Base-by-base conservation (phyloP, 2,797 vertebrate genomes). In the Lateolabrax maculatus region DNA sequence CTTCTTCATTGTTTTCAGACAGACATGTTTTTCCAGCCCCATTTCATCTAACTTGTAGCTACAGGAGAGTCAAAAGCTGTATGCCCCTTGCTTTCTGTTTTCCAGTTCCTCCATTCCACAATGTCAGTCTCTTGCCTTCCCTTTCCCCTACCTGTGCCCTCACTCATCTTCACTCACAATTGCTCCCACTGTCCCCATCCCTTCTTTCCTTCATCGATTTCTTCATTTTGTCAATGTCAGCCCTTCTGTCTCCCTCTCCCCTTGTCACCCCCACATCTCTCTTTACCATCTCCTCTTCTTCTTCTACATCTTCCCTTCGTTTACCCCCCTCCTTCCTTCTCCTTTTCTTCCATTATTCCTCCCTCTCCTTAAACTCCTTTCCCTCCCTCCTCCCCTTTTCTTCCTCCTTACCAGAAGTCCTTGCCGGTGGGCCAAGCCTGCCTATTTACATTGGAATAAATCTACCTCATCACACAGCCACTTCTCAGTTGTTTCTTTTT, bases 401-500 rank as follows among this genome's bases (percentile, higher is more conserved):
- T 51, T 64, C 58, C 79, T 51, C 27, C 34, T 87, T 87, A 83
- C 87, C 84, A 87, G 79, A 90, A 89, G 84, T 83, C 81, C 79
- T 86, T 90, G 84, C 85, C 73, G 83, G 60, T 15, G 79, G 76
- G 87, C 89, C 87, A 90, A 87, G 65, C 48, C 64, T 77, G 75
- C 80, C 75, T 82, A 83, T 92, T 90, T 91, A 89, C 91, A 81
- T 84, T 84, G 72, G 78, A 85, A 90, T 91, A 89, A 89, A 93
- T 91, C 83, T 81, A 74, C 87, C 72, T 90, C 87, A 88, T 90
- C 86, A 72, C 81, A 53, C 60, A 48, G 39, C 74, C 73, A 76
- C 75, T 79, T 73, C 86, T 90, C 71, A 70, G 60, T 77, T 76
- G 39, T 72, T 84, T 73, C 71, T 71, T 71, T 79, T 74, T 71